Base-by-base conservation (phyloP, 2,113 vertebrate species). In the Lamprotornis superbus region DNA sequence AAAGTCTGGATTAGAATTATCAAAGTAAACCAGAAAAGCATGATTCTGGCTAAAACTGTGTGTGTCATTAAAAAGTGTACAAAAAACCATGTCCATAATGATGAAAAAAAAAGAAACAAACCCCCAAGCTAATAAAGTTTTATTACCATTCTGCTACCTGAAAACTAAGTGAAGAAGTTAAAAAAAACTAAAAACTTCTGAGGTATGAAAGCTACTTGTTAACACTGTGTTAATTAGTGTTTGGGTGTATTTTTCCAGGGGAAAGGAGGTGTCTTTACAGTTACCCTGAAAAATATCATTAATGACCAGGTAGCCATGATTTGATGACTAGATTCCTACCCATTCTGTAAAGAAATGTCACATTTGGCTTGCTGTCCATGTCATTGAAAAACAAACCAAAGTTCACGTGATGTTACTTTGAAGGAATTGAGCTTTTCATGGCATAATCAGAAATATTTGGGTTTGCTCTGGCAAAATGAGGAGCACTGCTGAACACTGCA, bases 351-450 rank as follows among this genome's bases (percentile, higher is more conserved):
- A n/a, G 33, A 90, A 77, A 55, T 10, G 19, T 27, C 55, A 46
- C 9, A 7, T 56, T 64, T 64, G 39, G 20, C 46, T 77, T 60
- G 60, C 35, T 81, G 59, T 10, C 59, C 25, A 15, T 0, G 0
- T 31, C 20, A 59, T 3, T 78, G 61, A 74, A 75, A 52, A 73
- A 81, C 15, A 69, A 90, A 60, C 7, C 35, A 18, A 77, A 69
- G 35, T 64, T 60, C 2, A 1, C 0, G 0, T 3, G 11, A 39
- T 42, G 19, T 52, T 56, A 64, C 28, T 73, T 70, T 46, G 15
- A 88, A 50, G 20, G 22, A 85, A 74, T 10, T 2, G 0, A 53
- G 25, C 14, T 90, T 74, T 74, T 60, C 42, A 42, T 3, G 4
- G 39, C 60, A 59, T 19, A 46, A 30, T 30, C 35, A 40, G 33